phyloP scores from a whole-genome alignment of 2,113 vertebrate species.

The Tragelaphus imberbis region DNA sequence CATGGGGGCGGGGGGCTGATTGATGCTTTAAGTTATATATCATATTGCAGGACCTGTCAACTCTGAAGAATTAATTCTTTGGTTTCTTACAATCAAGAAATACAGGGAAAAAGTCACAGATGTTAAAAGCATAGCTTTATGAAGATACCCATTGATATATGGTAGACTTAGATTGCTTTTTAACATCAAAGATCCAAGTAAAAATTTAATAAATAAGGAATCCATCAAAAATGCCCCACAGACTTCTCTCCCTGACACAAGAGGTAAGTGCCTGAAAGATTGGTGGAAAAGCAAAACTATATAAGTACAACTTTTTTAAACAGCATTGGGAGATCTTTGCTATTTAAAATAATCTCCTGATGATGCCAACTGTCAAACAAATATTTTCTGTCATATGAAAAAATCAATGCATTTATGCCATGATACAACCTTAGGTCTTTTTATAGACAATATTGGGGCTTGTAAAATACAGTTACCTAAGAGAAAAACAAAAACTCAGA shows the following conservation, averaged over 20 bases:
- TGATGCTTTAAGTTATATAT: conserved; percentile 49
- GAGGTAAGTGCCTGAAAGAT: neutral
- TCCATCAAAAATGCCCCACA: conserved; percentile 48
- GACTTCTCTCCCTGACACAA: neutral
- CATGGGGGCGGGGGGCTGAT: neutral
- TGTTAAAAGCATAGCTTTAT: conserved; percentile 53
- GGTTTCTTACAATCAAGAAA: conserved; percentile 45
- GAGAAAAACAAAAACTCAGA: neutral
- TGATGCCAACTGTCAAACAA: conserved; percentile 11
- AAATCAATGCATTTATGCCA: neutral
- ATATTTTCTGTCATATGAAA: neutral
- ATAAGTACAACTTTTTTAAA: neutral
- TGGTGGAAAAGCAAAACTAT: neutral
- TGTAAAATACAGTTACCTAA: neutral
- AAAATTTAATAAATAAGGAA: conserved; percentile 67
- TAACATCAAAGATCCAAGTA: conserved; percentile 49
- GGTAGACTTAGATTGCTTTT: conserved; percentile 57
- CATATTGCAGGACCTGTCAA: conserved; percentile 22
- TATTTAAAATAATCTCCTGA: conserved; percentile 24
- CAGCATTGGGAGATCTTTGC: neutral
- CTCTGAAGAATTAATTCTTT: conserved; percentile 43
- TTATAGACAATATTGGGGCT: neutral
- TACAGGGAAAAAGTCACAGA: conserved; percentile 39
- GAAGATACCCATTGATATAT: conserved; percentile 54
- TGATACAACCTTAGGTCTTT: neutral